Base-by-base conservation (phyloP, 1,140 invertebrate species). In the Drosophila virilis region DNA sequence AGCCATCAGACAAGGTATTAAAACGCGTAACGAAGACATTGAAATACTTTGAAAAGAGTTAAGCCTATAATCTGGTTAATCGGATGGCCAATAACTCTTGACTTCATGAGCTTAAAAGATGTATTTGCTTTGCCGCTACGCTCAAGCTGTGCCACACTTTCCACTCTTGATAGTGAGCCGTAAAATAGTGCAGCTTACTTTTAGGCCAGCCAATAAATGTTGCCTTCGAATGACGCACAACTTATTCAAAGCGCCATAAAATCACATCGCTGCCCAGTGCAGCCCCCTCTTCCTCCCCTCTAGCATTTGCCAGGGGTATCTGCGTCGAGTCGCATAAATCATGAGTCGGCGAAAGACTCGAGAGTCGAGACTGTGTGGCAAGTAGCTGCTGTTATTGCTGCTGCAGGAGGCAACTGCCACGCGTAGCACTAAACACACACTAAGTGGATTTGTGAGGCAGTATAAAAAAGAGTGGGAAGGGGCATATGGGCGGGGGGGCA, bases 171-270 rank as follows among this genome's bases (percentile, higher is more conserved):
- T 55, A 13, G 38, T 13, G 35, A 4, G 51, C 52, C 70, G 22
- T 73, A 62, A 68, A 74, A 40, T 58, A 77, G 67, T 84, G 81
- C 74, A 85, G 64, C 66, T 69, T 65, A 38, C 74, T 69, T 75
- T 74, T 75, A 71, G 74, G 77, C 74, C 72, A 58, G 70, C 81
- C 73, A 77, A 80, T 83, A 85, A 84, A 80, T 76, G 83, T 73
- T 32, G 37, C 43, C 57, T 28, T 13, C 12, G 33, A 68, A 73
- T 77, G 68, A 79, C 72, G 58, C 68, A 76, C 86, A 86, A 88
- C 79, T 86, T 86, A 86, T 88, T 86, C 79, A 86, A 88, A 88
- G 78, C 74, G 72, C 75, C 75, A 82, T 88, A 82, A 79, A 81
- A 88, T 75, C 76, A 65, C 51, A 66, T 61, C 51, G 67, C 68